Evolutionary conservation across 2,888 invertebrate species (phyloP).

Genomic region (Pseudoips prasinana): DNA sequence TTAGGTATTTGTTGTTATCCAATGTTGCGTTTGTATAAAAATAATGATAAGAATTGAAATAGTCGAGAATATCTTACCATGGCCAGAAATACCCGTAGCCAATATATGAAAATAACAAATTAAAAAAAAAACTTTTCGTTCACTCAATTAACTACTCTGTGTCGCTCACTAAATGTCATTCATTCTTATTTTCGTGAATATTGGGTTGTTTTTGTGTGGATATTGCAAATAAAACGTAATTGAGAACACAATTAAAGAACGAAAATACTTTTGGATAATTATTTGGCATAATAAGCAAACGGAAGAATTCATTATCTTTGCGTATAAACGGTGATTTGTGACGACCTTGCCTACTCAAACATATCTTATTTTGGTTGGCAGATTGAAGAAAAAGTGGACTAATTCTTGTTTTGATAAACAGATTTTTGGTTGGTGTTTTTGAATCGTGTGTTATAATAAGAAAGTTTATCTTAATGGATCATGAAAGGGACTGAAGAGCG

Average conservation of each 20-base stretch:
- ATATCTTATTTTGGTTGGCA: conserved; percentile 61
- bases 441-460: conserved; percentile 12
- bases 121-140: not conserved
- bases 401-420: conserved; percentile 34
- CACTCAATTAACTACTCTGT: too few species aligned
- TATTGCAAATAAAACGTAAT: conserved; percentile 33
- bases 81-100: too few species aligned
- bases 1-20: too few species aligned
- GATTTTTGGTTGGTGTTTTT: conserved; percentile 15
- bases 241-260: conserved; percentile 29
- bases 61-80: too few species aligned
- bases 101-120: too few species aligned
- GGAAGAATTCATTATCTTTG: too few species aligned
- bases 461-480: conserved; percentile 34
- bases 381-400: conserved; percentile 45
- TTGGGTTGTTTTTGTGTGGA: conserved; percentile 67
- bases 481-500: conserved; percentile 37
- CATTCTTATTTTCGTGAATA: conserved; percentile 55
- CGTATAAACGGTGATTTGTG: conserved; percentile 27
- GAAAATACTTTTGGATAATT: conserved; percentile 29
- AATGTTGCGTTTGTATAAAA: too few species aligned
- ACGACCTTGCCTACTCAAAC: conserved; percentile 62
- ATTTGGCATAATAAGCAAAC: conserved; percentile 18
- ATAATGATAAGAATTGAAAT: too few species aligned
- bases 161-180: conserved; percentile 19